phyloP scores from a whole-genome alignment of 2,888 invertebrate genomes.

The Diploptera punctata region DNA sequence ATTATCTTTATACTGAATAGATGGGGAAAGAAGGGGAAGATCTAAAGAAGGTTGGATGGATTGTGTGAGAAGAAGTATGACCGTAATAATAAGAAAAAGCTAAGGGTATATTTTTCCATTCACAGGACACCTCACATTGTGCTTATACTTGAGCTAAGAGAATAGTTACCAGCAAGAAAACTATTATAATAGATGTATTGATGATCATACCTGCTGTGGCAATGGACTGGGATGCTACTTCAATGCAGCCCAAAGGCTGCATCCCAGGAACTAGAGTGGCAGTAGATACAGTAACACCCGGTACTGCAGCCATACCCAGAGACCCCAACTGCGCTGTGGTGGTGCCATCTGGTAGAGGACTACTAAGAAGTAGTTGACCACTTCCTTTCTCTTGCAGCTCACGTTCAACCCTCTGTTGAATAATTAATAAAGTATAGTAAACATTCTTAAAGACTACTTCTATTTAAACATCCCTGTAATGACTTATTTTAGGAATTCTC shows the following conservation, averaged over 20 bases:
- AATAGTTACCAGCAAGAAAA: not conserved
- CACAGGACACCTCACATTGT: no score
- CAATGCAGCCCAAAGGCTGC: conserved; percentile 53
- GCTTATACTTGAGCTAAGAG: not conserved
- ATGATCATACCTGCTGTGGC: conserved; percentile 27
- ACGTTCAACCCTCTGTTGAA: conserved; percentile 71
- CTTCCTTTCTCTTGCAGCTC: conserved; percentile 65
- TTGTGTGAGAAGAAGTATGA: no score
- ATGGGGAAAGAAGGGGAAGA: no score
- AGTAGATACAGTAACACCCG: conserved; percentile 45
- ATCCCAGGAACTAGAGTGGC: conserved; percentile 55
- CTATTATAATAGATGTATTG: not conserved
- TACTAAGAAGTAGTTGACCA: conserved; percentile 49
- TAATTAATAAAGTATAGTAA: no score
- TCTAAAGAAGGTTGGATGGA: no score
- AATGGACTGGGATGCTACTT: conserved; percentile 52
- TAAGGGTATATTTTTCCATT: no score
- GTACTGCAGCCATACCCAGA: conserved; percentile 47
- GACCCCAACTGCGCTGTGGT: conserved; percentile 44
- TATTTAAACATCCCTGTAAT: no score
- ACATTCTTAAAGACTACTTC: no score
- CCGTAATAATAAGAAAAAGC: no score
- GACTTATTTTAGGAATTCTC: no score
- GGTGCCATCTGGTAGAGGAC: conserved; percentile 45
- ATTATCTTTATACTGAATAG: no score